These are phyloP conservation scores for Blastobasis lacticolella DNA, from an alignment of 2,888 invertebrate genomes.

Conservation along the genomic window DNA sequence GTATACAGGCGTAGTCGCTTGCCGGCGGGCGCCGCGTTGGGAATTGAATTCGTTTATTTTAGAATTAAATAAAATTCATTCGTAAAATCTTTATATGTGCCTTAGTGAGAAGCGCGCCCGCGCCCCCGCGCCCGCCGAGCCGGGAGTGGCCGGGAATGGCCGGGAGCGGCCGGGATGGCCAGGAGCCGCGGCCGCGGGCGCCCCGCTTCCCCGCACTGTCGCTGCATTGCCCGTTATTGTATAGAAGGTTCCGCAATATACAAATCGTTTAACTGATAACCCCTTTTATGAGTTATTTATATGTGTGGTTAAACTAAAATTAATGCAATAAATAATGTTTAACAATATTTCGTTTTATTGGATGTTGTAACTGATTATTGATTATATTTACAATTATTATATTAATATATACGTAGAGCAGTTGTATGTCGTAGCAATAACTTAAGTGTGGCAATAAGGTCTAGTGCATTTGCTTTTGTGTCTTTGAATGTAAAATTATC, in stretches of 20 bases:
- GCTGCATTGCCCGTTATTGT: constrained; percentile 15
- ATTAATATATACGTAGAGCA: constrained; percentile 50
- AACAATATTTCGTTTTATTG: constrained; percentile 62
- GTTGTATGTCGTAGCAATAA: constrained; percentile 71
- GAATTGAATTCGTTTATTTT: constrained; percentile 60
- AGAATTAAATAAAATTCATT: constrained; percentile 68
- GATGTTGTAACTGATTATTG: constrained; percentile 65
- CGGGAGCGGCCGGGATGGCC: too few relatives aligned
- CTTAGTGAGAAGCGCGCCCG: constrained; percentile 34
- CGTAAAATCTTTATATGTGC: constrained; percentile 69
- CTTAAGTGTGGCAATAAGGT: constrained; percentile 69
- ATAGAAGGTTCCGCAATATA: constrained; percentile 27
- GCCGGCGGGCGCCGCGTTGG: constrained; percentile 12
- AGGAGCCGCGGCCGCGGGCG: too few relatives aligned
- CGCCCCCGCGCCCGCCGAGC: too few relatives aligned
- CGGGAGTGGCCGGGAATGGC: too few relatives aligned
- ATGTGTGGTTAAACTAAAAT: constrained; percentile 30
- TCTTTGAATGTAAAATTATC: constrained; percentile 41
- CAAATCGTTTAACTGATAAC: constrained; percentile 34
- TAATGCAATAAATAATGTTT: constrained; percentile 57
- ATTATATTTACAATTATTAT: constrained; percentile 58
- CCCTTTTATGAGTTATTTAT: constrained; percentile 40
- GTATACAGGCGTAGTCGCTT: not conserved
- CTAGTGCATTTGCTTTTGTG: constrained; percentile 66
- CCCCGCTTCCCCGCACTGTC: too few relatives aligned